Percentiles rank a stretch among this genome's conserved stretches.
phyloP scores from a whole-genome alignment of 2,888 invertebrate genomes.

The Parelbella ahira region DNA sequence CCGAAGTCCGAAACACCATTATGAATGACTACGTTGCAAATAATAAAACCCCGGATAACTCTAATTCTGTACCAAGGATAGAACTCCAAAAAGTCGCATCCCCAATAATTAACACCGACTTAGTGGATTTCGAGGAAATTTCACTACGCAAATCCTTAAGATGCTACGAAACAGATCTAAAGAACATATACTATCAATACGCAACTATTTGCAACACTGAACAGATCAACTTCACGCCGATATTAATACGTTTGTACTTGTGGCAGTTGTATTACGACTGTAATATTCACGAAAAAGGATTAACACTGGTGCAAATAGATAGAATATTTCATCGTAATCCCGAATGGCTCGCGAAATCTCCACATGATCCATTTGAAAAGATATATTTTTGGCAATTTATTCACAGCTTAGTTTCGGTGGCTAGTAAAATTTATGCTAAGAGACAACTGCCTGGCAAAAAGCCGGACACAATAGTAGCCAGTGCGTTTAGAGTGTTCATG shows the following conservation, averaged over 20 bases:
- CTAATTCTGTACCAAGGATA: slow-evolving; percentile 26
- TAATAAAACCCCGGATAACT: slow-evolving; percentile 38
- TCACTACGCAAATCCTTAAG: slow-evolving; percentile 66
- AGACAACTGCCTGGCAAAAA: slow-evolving; percentile 48
- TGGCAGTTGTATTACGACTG: slow-evolving; percentile 83
- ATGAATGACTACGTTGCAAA: slow-evolving; percentile 52
- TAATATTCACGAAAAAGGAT: slow-evolving; percentile 64
- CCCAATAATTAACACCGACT: slow-evolving; percentile 38
- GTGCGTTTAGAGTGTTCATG: slow-evolving; percentile 76
- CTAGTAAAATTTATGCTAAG: slow-evolving; percentile 68
- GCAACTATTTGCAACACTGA: slow-evolving; percentile 66
- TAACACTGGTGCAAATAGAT: slow-evolving; percentile 77
- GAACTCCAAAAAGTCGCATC: slow-evolving; percentile 22
- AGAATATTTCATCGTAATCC: slow-evolving; percentile 66
- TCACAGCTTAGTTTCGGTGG: slow-evolving; percentile 75
- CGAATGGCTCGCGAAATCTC: slow-evolving; percentile 60
- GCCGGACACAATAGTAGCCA: slow-evolving; percentile 72
- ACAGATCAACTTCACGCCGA: slow-evolving; percentile 54
- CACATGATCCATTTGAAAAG: slow-evolving; percentile 80
- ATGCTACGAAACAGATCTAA: slow-evolving; percentile 68
- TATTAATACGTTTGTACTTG: slow-evolving; percentile 75
- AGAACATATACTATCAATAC: slow-evolving; percentile 74
- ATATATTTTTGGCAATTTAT: slow-evolving; percentile 83
- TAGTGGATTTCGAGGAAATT: slow-evolving; percentile 62
- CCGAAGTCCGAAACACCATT: slow-evolving; percentile 45